Conservation (phyloP, 2,797 vertebrate genomes). For the Myoxocephalus aenaeus region DNA sequence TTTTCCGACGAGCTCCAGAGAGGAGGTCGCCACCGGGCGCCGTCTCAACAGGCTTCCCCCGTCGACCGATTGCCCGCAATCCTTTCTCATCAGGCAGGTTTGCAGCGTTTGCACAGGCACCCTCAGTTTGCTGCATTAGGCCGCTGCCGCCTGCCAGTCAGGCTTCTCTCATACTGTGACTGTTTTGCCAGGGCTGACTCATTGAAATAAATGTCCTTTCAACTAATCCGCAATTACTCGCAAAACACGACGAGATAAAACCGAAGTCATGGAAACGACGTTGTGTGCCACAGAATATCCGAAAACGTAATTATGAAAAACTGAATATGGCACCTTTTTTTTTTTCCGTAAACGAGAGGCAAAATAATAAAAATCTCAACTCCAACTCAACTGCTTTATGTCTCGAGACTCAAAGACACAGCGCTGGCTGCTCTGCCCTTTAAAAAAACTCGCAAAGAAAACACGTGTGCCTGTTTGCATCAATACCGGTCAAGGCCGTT, state of each 20-base stretch:
- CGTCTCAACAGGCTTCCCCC: conserved; percentile 12
- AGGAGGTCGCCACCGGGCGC: neutral
- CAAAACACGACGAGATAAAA: conserved; percentile 5
- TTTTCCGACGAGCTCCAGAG: conserved; percentile 10
- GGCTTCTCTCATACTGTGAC: conserved; percentile 19
- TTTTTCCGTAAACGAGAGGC: too few species aligned
- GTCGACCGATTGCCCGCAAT: neutral
- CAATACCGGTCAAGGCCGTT: conserved; percentile 32
- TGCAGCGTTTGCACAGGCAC: conserved; percentile 15
- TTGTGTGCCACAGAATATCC: neutral
- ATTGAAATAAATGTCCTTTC: conserved; percentile 13
- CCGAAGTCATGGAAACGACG: neutral
- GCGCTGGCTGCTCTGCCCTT: neutral
- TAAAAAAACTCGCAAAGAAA: conserved; percentile 12
- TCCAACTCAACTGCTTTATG: neutral
- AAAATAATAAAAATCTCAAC: conserved; percentile 1
- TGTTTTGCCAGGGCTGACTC: conserved; percentile 13
- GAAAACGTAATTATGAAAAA: neutral
- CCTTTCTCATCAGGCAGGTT: conserved; percentile 25
- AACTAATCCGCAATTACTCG: conserved; percentile 13
- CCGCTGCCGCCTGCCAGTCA: conserved; percentile 15
- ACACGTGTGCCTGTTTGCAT: conserved; percentile 38
- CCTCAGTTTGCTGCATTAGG: conserved; percentile 27
- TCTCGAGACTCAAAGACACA: conserved; percentile 19
- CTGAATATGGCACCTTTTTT: neutral